Percentiles rank a stretch among this genome's conserved stretches.
Conservation (phyloP, 2,888 invertebrate species). For the Sminthurides aquaticus region DNA sequence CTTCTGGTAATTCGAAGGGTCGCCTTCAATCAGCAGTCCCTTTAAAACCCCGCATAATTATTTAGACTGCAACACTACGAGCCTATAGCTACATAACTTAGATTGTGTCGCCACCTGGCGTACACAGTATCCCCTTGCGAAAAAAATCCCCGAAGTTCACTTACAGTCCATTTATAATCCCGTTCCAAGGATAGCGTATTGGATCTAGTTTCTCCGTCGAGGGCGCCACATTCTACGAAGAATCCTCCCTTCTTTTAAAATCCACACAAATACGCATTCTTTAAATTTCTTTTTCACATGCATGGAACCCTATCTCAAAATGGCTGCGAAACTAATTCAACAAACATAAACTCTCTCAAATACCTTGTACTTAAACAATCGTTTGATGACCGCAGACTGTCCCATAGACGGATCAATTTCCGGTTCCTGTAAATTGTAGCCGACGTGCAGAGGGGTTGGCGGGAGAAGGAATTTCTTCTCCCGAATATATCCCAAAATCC, state of each 20-base stretch:
- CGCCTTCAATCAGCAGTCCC: conserved; percentile 47
- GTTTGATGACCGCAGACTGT: conserved; percentile 40
- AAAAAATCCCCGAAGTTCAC: no score
- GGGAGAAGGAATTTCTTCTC: conserved; percentile 10
- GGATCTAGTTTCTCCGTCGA: conserved; percentile 48
- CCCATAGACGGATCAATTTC: conserved; percentile 40
- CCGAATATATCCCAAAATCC: conserved; percentile 24
- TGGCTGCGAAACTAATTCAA: neutral
- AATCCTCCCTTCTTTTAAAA: conserved; percentile 35
- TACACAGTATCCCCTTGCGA: no score
- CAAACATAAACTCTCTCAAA: neutral
- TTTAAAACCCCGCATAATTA: conserved; percentile 42
- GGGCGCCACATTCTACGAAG: conserved; percentile 45
- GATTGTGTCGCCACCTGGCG: no score
- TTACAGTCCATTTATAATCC: conserved; percentile 45
- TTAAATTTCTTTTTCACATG: no score
- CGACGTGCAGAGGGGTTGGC: conserved; percentile 16
- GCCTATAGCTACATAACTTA: no score
- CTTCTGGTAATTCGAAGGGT: conserved; percentile 45
- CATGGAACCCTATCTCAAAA: neutral
- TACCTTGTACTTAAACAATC: conserved; percentile 41
- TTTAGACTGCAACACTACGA: conserved; percentile 47
- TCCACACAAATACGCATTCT: conserved; percentile 24
- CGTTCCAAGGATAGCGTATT: conserved; percentile 47
- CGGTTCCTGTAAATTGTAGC: conserved; percentile 37